Base-by-base conservation (phyloP, 1,140 invertebrate species). In the Calosoma granatense region DNA sequence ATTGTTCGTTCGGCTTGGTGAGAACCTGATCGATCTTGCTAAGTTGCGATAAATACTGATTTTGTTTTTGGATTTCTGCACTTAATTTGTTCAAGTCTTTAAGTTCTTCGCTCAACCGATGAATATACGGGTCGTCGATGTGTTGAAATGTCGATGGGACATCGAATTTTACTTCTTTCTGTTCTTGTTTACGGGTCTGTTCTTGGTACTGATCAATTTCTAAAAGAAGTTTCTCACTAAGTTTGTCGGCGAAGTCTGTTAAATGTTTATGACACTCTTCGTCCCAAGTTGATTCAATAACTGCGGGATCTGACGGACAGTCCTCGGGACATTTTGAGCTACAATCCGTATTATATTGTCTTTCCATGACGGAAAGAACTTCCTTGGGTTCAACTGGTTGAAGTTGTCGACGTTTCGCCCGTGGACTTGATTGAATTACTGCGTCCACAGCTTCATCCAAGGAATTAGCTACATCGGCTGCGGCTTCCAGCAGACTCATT, bases 221-320 rank as follows among this genome's bases (percentile, higher is more conserved):
- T 56, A 83, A 78, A 43, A 88, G 74, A 22, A 90, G 70, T 64
- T 87, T 87, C 64, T 86, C 86, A 57, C 78, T 80, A 2, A 71
- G 58, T 65, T 87, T 85, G 64, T 90, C 86, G 0, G 86, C 86
- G 61, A 88, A 88, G 61, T 88, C 85, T 1, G 82, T 83, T 41
- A 89, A 72, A 67, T 88, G 82, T 61, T 81, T 79, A 56, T 77
- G 74, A 54, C 80, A 80, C 58, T 85, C 82, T 65, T 84, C 78
- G 60, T 76, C 78, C 77, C 82, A 84, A 0, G 72, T 71, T 20
- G 74, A 69, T 60, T 74, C 74, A 20, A 77, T 75, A 36, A 72
- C 70, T 22, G 79, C 78, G 59, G 74, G 20, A 12, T 21, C 14
- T 19, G 22, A n/a, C 12, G 22, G 26, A 12, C n/a, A 22, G 14